A percentile compares a stretch with the other conserved stretches of the same genome.
Evolutionary conservation across 2,888 invertebrate genomes (phyloP).

Genomic region (Synergus itoensis): DNA sequence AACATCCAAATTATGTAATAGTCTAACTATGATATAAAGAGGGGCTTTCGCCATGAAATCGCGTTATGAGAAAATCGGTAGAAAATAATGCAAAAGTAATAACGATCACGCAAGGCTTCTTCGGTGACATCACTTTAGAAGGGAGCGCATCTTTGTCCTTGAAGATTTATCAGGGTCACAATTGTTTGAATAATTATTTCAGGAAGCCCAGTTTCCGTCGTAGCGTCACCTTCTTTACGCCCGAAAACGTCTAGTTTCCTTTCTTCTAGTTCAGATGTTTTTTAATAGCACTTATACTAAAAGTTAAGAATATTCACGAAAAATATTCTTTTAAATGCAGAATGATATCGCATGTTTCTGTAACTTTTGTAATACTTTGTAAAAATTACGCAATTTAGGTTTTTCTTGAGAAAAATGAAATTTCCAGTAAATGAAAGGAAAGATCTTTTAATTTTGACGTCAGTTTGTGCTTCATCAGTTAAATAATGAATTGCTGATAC

Average conservation of each 20-base stretch:
- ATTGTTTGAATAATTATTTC: slow-evolving; percentile 73
- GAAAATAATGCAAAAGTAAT: slow-evolving; percentile 34
- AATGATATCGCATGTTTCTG: background rate
- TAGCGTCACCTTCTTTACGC: slow-evolving; percentile 40
- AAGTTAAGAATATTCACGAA: slow-evolving; percentile 24
- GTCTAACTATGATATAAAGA: background rate
- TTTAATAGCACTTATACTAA: slow-evolving; percentile 6
- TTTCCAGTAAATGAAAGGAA: background rate
- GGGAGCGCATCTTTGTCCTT: slow-evolving; percentile 62
- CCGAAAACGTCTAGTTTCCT: slow-evolving; percentile 46
- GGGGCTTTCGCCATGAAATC: background rate
- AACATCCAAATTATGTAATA: background rate
- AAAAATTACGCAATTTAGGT: background rate
- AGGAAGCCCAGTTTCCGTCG: slow-evolving; percentile 56
- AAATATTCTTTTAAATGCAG: background rate
- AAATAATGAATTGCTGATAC: background rate
- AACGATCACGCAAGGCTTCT: slow-evolving; percentile 41
- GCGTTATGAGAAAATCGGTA: slow-evolving; percentile 6
- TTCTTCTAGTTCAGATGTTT: slow-evolving; percentile 30
- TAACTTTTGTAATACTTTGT: background rate
- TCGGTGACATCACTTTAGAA: slow-evolving; percentile 58
- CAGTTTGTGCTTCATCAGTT: background rate
- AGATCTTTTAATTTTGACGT: background rate
- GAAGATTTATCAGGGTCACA: slow-evolving; percentile 64
- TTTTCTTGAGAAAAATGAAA: background rate